Percentiles rank a stretch among this genome's conserved stretches.
Conservation (phyloP, 2,888 invertebrate genomes). For the Phalangium opilio region DNA sequence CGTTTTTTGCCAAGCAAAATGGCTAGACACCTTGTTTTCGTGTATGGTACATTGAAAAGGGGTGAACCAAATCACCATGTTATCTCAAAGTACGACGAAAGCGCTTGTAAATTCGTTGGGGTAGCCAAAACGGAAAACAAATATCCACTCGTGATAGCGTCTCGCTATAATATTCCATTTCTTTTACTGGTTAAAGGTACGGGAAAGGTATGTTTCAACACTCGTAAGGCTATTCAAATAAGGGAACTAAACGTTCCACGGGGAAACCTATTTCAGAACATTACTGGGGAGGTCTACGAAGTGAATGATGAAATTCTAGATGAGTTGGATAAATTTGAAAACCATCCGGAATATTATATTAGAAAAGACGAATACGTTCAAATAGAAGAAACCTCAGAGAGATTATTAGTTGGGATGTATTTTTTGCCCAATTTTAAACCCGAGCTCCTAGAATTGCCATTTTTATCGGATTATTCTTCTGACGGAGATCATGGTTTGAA, state of each 20-base stretch:
- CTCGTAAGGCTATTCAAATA: too few relatives aligned
- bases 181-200: slow-evolving; percentile 51
- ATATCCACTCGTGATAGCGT: slow-evolving; percentile 73
- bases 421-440: slow-evolving; percentile 53
- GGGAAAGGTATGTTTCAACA: slow-evolving; percentile 40
- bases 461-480: slow-evolving; percentile 46
- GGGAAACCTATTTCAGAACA: slow-evolving; percentile 38
- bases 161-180: slow-evolving; percentile 79
- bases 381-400: neutral
- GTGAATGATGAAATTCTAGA: slow-evolving; percentile 57
- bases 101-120: slow-evolving; percentile 47
- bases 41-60: slow-evolving; percentile 79
- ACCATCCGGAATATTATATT: slow-evolving; percentile 65
- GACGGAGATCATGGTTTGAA: slow-evolving; percentile 25
- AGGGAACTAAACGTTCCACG: too few relatives aligned
- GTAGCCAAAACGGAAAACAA: slow-evolving; percentile 48
- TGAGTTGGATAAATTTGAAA: slow-evolving; percentile 62
- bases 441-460: slow-evolving; percentile 42
- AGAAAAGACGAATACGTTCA: slow-evolving; percentile 45
- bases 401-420: slow-evolving; percentile 48
- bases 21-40: slow-evolving; percentile 51
- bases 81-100: slow-evolving; percentile 47
- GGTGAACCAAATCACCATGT: slow-evolving; percentile 72
- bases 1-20: neutral
- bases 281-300: slow-evolving; percentile 67